Base-by-base conservation (phyloP, 1,140 invertebrate genomes). In the Calephelis virginiensis region DNA sequence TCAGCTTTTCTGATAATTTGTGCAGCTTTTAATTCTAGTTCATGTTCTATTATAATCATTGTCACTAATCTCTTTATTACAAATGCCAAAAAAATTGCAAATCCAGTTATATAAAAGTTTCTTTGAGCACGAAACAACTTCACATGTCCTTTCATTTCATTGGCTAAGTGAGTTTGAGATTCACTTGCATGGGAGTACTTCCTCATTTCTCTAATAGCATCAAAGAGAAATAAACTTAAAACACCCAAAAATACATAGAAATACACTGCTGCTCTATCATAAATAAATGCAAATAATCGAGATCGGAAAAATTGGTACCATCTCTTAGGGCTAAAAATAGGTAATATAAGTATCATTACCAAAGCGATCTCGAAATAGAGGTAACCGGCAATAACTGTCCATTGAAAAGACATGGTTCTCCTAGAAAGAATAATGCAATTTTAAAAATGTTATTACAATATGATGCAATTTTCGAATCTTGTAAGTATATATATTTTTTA, bases 51-150 rank as follows among this genome's bases (percentile, higher is more conserved):
- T 37, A 89, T 82, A n/a, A 91, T 74, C 87, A 91, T 91, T 38
- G 64, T 78, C 9, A 89, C 70, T 7, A 91, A 74, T 40, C 89
- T 73, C 49, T 81, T 82, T 37, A 91, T 89, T 11, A 91, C 86
- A 74, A 90, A 91, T 28, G 86, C 75, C n/a, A 91, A 72, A 70
- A 90, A 91, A 68, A 91, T 89, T 6, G 85, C 72, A 75, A 91
- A 91, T 47, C 87, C 80, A 48, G 89, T 91, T 12, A 91, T 89
- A 62, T 91, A 91, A 62, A 91, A 91, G 67, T 91, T 91, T 71
- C 90, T 79, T 67, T 91, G 90, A n/a, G 90, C 83, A 73, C 90
- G 67, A 64, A 91, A 91, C 28, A 91, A 68, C 69, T 88, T 90
- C 0, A 91, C 80, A 67, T 77, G 82, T 6, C 72, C 75, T 75